Evolutionary conservation across 2,888 invertebrate genomes (phyloP), one percentile per base, ranked within the genome.

Genomic region (Laothoe populi): DNA sequence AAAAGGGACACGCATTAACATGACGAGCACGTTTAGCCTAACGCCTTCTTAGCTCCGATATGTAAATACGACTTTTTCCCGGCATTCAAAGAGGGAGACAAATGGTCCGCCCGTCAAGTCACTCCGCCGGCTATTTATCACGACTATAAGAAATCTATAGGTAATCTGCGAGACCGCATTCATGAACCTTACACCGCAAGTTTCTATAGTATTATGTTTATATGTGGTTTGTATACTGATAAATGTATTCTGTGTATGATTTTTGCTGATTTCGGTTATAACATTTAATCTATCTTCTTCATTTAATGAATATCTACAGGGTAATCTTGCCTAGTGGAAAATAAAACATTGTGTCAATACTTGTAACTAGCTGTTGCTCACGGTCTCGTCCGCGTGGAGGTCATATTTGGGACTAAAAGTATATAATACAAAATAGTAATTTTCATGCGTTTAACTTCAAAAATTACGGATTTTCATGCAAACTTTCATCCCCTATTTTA

Each of bases 31-130:
- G 49, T 23, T 49, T 66, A 63, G 62, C 60, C 65, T 61, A 67
- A 67, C 63, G 64, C 64, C 65, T 62, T 63, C 58, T 66, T 70
- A 64, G 62, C 65, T 70, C 68, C 74, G 76, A 80, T 85, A 86
- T 86, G 86, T 84, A 84, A 87, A 87, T 84, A 81, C 67, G 74
- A 78, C 75, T 82, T 86, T 84, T 85, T 81, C 72, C 76, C 69
- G 67, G 71, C 70, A 68, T 76, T 75, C 71, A 63, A 66, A 64
- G 68, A 69, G 68, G 69, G 75, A 85, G 84, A 87, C 84, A 85
- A 87, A 87, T 82, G 84, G 80, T 76, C 61, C 68, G 65, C 67
- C 67, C 75, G 80, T 79, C 81, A 78, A 78, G 77, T 77, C 79
- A 74, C 76, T 77, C 77, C 70, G 70, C 70, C 64, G 69, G 65